Evolutionary conservation across 2,888 invertebrate species (phyloP).

Genomic region (Acronicta aceris): DNA sequence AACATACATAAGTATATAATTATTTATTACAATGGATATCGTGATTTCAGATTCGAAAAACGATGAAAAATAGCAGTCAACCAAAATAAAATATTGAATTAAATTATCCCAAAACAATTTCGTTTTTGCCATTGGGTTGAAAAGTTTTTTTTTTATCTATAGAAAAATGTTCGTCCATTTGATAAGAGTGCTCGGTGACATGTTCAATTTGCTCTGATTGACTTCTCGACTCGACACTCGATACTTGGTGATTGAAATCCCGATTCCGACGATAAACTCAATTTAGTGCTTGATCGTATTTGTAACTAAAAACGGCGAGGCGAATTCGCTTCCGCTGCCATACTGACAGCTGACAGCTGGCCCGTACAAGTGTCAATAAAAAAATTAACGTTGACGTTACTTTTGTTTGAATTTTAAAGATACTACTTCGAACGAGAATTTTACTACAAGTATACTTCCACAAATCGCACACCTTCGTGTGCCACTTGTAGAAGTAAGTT

Average conservation of each 20-base stretch:
- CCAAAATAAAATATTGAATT: neutral
- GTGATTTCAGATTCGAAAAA: too few species aligned
- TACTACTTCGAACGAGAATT: too few species aligned
- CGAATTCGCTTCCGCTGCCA: conserved; percentile 59
- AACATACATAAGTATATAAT: too few species aligned
- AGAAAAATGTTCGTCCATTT: conserved; percentile 56
- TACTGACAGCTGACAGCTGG: neutral
- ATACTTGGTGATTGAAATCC: conserved; percentile 78
- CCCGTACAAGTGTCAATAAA: conserved; percentile 21
- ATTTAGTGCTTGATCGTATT: conserved; percentile 70
- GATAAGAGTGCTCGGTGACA: conserved; percentile 70
- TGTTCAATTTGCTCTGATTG: conserved; percentile 81
- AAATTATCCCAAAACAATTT: too few species aligned
- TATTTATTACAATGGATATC: too few species aligned
- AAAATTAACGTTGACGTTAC: conserved; percentile 4
- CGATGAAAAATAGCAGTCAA: too few species aligned
- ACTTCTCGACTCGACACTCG: conserved; percentile 73
- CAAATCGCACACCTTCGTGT: too few species aligned
- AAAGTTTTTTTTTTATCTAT: conserved; percentile 6
- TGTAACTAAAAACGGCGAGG: conserved; percentile 65
- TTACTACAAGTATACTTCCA: too few species aligned
- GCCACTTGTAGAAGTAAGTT: neutral
- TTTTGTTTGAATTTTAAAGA: conserved; percentile 16
- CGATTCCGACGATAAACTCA: conserved; percentile 75
- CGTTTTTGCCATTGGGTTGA: neutral